Percentiles rank a stretch among this genome's conserved stretches.
These are phyloP conservation scores for Dynastes tityus DNA, from an alignment of 2,888 invertebrate species.

Conservation along the genomic window DNA sequence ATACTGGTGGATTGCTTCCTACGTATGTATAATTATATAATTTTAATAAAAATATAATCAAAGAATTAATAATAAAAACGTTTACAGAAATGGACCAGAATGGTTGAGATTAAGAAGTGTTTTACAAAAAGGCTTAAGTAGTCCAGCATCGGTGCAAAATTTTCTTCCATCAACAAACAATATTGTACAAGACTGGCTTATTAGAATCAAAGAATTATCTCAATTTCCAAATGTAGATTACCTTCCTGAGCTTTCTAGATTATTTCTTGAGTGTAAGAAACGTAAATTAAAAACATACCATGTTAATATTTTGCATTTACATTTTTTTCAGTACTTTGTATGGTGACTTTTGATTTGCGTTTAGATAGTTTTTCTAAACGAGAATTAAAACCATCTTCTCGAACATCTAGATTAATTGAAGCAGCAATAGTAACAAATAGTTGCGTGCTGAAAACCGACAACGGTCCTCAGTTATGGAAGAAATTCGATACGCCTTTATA, in stretches of 20 bases:
- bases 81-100: constrained; percentile 82
- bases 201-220: constrained; percentile 68
- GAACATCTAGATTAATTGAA: constrained; percentile 79
- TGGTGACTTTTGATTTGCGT: constrained; percentile 80
- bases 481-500: constrained; percentile 83
- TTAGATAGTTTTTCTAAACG: constrained; percentile 78
- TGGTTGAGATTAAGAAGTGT: constrained; percentile 87
- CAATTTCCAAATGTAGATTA: constrained; percentile 74
- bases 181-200: constrained; percentile 79
- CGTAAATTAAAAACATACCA: neutral
- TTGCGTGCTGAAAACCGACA: constrained; percentile 80
- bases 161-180: constrained; percentile 79
- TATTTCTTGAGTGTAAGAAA: constrained; percentile 85
- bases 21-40: constrained; percentile 76
- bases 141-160: constrained; percentile 79
- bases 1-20: constrained; percentile 86
- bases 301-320: no score
- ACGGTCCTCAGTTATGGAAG: constrained; percentile 81
- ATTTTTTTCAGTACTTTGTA: constrained; percentile 77
- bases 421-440: constrained; percentile 84
- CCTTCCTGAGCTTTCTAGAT: constrained; percentile 79
- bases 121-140: constrained; percentile 86
- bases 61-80: neutral
- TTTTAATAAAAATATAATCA: neutral
- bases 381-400: constrained; percentile 76